Conservation (phyloP, 2,113 vertebrate genomes). For the Halcyon senegalensis region DNA sequence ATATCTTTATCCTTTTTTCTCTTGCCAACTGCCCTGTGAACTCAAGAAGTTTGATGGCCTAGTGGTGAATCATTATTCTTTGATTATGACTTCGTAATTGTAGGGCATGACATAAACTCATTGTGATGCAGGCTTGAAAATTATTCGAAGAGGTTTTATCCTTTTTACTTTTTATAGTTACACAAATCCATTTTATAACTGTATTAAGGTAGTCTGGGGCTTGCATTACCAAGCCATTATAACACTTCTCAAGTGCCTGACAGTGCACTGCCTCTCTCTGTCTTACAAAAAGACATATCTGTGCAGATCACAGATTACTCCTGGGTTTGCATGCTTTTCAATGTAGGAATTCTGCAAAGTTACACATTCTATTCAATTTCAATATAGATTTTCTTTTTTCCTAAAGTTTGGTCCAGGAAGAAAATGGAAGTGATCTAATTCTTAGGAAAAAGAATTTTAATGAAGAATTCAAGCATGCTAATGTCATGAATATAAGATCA, state of each 20-base stretch:
- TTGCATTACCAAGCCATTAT: background rate
- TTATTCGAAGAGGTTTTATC: background rate
- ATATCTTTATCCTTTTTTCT: background rate
- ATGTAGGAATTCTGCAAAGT: background rate
- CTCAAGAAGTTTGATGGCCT: background rate
- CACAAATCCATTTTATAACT: background rate
- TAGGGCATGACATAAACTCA: background rate
- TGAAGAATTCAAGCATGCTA: background rate
- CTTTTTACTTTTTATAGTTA: constrained; percentile 35
- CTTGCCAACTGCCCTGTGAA: background rate
- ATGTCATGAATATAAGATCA: background rate
- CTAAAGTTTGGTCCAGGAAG: background rate
- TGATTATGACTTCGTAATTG: background rate
- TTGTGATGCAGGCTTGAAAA: constrained; percentile 39
- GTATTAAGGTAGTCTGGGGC: background rate
- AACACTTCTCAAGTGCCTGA: background rate
- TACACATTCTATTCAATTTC: background rate
- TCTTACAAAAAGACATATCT: background rate
- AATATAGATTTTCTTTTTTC: background rate
- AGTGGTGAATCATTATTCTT: constrained; percentile 38
- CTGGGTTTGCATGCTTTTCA: background rate
- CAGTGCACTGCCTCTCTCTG: background rate
- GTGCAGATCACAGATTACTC: background rate
- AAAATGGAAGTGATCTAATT: background rate
- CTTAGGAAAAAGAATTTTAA: background rate